Evolutionary conservation across 2,113 vertebrate species (phyloP).

Genomic region (Melozone crissalis): DNA sequence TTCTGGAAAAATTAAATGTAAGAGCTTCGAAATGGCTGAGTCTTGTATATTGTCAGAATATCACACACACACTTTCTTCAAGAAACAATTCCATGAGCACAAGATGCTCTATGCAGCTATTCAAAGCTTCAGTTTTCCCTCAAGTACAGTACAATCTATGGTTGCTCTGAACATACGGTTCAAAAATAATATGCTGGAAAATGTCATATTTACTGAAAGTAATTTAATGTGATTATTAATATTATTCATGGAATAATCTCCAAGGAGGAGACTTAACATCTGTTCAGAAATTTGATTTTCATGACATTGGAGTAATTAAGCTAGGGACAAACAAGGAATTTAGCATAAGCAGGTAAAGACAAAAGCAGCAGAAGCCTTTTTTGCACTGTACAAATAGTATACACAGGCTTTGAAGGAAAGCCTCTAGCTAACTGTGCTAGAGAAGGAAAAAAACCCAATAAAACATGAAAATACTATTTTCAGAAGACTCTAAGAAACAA

Average conservation of each 20-base stretch:
- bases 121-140: neutral
- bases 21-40: neutral
- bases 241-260: neutral
- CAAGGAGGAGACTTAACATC: neutral
- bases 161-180: neutral
- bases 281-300: neutral
- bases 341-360: neutral
- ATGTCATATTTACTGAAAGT: neutral
- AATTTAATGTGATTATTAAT: neutral
- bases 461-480: neutral
- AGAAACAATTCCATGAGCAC: neutral
- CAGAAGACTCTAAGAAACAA: neutral
- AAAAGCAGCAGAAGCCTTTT: neutral
- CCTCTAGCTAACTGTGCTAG: neutral
- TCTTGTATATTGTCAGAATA: neutral
- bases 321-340: neutral
- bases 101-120: neutral
- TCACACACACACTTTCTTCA: neutral
- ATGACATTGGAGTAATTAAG: neutral
- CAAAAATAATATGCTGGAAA: neutral
- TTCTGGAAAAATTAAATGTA: neutral
- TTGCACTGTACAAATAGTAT: neutral
- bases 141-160: neutral
- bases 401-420: neutral
- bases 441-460: accelerated